phyloP scores from a whole-genome alignment of 2,888 invertebrate genomes.

The Amphiduros pacificus region DNA sequence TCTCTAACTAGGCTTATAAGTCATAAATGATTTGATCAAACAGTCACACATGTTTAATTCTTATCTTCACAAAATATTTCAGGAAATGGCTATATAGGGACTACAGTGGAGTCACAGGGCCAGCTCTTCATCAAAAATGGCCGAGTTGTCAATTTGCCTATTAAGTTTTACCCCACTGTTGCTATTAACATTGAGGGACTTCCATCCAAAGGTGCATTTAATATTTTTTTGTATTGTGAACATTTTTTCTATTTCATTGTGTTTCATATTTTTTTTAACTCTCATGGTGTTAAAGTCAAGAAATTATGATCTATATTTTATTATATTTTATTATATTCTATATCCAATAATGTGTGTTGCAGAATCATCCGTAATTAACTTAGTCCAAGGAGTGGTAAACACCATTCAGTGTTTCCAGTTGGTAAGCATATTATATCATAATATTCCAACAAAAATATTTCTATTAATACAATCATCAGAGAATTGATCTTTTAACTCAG shows the following conservation, averaged over 20 bases:
- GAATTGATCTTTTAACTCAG: background rate
- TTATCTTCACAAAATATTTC: too few relatives aligned
- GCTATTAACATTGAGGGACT: conserved; percentile 34
- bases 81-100: conserved; percentile 55
- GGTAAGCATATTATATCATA: conserved; percentile 15
- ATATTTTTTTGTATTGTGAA: background rate
- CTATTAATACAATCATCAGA: background rate
- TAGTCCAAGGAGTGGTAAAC: conserved; percentile 7
- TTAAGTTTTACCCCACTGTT: conserved; percentile 50
- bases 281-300: too few relatives aligned
- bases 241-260: conserved; percentile 52
- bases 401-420: conserved; percentile 25
- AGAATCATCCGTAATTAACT: conserved; percentile 3
- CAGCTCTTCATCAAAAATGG: conserved; percentile 46
- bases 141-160: conserved; percentile 44
- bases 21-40: background rate
- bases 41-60: background rate
- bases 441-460: background rate
- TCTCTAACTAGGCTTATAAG: too few relatives aligned
- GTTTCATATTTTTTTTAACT: too few relatives aligned
- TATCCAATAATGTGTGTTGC: too few relatives aligned
- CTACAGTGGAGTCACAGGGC: conserved; percentile 38
- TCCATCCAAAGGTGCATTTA: conserved; percentile 34
- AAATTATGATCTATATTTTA: too few relatives aligned
- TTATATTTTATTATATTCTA: too few relatives aligned